Base-by-base conservation (phyloP, 2,888 invertebrate genomes). In the Apotomis betuletana region DNA sequence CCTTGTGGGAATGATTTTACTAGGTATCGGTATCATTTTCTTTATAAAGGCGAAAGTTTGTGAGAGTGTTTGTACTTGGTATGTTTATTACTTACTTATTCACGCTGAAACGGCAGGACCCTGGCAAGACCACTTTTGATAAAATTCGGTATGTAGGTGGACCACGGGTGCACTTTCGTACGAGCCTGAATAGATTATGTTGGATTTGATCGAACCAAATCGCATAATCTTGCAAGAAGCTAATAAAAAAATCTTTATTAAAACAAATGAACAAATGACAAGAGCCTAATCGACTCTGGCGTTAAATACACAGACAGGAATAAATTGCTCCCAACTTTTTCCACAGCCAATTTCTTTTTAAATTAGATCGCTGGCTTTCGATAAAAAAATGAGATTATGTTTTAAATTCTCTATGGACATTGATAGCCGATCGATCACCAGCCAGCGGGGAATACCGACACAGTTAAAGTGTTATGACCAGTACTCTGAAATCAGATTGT, bases 391-490 rank as follows among this genome's bases (percentile, higher is more conserved):
- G 46, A 68, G 72, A 68, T 72, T 68, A 68, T 72, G 57, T 59
- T 72, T 68, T 68, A 72, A 72, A 72, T 72, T 72, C 72, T 72
- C 78, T 79, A 86, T 85, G 83, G 87, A 87, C 87, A 81, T 78
- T 86, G 85, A 88, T 88, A 82, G 79, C 69, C 81, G 83, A 90
- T 90, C 89, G 88, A 88, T 90, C 90, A 90, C 75, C 73, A 73
- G 74, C 76, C 64, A 51, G 70, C 59, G 38, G 71, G 71, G 71
- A 67, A 61, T 67, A 62, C 15, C 9, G 36, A 5, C 36, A 13
- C 65, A 65, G 44, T 65, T 4, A 4, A 27, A 3, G n/a, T 57
- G 27, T 65, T n/a, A 8, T n/a, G 0, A 46, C 27, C 55, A 65
- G 65, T 65, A 27, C 5, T 12, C 15, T 64, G 6, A 41, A 2